Percentiles rank a stretch among this genome's conserved stretches.
Evolutionary conservation across 2,888 invertebrate species (phyloP).

Genomic region (Nomada goodeniana): DNA sequence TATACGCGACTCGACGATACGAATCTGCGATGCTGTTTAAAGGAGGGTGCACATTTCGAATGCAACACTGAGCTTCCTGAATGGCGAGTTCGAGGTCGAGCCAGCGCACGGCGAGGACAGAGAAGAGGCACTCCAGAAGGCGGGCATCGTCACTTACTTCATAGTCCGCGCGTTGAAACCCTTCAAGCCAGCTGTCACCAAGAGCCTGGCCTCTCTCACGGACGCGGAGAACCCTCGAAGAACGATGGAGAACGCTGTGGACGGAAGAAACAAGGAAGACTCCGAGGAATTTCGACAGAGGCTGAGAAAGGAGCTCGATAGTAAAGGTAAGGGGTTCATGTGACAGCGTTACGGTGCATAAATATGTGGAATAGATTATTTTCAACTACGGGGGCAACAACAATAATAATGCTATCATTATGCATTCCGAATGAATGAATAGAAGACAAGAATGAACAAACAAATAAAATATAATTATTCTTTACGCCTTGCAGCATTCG

Average conservation of each 20-base stretch:
- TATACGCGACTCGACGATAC: no score
- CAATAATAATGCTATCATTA: no score
- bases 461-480: no score
- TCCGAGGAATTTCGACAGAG: constrained; percentile 93
- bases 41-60: constrained; percentile 97
- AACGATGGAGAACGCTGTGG: constrained; percentile 70
- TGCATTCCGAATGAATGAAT: no score
- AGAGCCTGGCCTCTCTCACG: constrained; percentile 79
- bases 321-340: constrained; percentile 87
- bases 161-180: constrained; percentile 94
- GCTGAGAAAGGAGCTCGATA: constrained; percentile 93
- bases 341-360: no score
- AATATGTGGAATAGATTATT: no score
- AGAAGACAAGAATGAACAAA: no score
- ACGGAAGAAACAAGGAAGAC: constrained; percentile 84
- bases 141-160: constrained; percentile 96
- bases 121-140: constrained; percentile 95
- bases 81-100: constrained; percentile 96
- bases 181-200: constrained; percentile 81
- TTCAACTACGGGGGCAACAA: no score
- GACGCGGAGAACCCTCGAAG: constrained; percentile 76
- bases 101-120: constrained; percentile 95
- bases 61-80: constrained; percentile 93
- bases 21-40: constrained; percentile 28
- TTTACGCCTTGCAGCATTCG: no score